These are phyloP conservation scores for Sebastes cheni DNA, from an alignment of 2,797 vertebrate genomes.

Conservation along the genomic window DNA sequence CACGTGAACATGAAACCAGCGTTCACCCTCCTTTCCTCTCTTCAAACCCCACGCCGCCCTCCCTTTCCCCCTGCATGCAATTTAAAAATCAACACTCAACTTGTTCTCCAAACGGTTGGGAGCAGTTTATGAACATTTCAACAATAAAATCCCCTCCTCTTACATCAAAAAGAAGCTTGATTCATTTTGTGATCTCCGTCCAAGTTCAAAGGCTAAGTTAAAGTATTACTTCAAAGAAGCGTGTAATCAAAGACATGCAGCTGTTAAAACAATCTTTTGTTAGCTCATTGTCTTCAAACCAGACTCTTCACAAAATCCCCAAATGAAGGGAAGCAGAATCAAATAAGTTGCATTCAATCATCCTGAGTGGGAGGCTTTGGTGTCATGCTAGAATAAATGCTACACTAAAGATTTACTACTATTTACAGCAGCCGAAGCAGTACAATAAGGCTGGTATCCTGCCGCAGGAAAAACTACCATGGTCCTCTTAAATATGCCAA, in stretches of 20 bases:
- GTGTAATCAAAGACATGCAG: slow-evolving; percentile 99
- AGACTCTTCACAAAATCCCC: slow-evolving; percentile 89
- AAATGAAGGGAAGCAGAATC: slow-evolving; percentile 81
- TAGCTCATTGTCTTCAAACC: slow-evolving; percentile 97
- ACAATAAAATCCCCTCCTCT: slow-evolving; percentile 96
- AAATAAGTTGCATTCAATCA: slow-evolving; percentile 81
- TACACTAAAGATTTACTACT: slow-evolving; percentile 79
- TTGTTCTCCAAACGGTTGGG: slow-evolving; percentile 89
- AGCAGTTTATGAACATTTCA: slow-evolving; percentile 94
- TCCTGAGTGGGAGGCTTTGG: slow-evolving; percentile 77
- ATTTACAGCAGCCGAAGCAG: slow-evolving; percentile 80
- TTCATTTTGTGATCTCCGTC: slow-evolving; percentile 99
- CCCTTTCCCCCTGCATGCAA: slow-evolving; percentile 44
- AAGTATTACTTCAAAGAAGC: slow-evolving; percentile 99
- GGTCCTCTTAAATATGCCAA: slow-evolving; percentile 77
- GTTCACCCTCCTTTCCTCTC: slow-evolving; percentile 36
- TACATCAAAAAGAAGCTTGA: slow-evolving; percentile 94
- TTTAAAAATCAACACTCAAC: slow-evolving; percentile 81
- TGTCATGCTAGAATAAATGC: slow-evolving; percentile 81
- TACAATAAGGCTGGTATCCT: slow-evolving; percentile 80
- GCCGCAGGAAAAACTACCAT: slow-evolving; percentile 68
- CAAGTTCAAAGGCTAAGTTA: slow-evolving; percentile 99
- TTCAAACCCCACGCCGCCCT: slow-evolving; percentile 7
- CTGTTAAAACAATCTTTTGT: slow-evolving; percentile 99
- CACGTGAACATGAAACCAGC: slow-evolving; percentile 56